Conservation (phyloP, 2,797 vertebrate species). For the Margarornis squamiger region DNA sequence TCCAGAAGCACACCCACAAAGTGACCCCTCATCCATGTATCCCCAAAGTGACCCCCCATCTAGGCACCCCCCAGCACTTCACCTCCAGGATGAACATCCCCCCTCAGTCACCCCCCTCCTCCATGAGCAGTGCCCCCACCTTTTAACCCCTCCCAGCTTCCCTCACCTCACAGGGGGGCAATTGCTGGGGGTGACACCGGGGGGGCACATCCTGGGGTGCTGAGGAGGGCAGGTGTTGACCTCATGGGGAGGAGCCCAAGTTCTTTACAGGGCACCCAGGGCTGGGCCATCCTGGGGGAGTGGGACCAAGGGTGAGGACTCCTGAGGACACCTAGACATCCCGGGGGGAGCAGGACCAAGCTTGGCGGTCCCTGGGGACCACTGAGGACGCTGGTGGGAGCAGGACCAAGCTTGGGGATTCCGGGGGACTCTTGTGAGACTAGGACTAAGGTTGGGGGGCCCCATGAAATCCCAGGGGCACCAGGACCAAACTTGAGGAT, state of each 20-base stretch:
- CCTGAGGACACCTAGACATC: neutral
- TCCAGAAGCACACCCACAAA: neutral
- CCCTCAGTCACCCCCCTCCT: too few relatives aligned
- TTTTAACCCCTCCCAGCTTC: neutral
- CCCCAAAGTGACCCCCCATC: neutral
- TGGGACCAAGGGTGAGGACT: neutral
- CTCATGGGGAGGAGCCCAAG: neutral
- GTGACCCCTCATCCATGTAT: neutral
- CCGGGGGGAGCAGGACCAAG: neutral
- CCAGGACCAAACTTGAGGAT: neutral
- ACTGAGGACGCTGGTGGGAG: too few relatives aligned
- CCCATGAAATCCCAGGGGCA: neutral
- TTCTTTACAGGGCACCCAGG: neutral
- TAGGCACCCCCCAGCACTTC: neutral
- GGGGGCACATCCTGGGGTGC: neutral
- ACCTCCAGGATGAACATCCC: neutral
- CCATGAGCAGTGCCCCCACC: neutral
- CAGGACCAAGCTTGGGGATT: neutral
- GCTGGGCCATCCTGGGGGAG: neutral
- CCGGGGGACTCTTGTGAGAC: neutral
- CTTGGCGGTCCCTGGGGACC: too few relatives aligned
- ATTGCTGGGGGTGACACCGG: fast-evolving
- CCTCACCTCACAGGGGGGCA: neutral
- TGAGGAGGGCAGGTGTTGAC: neutral
- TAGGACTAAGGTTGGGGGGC: neutral